Conservation (phyloP, 2,797 vertebrate species). For the Thunnus albacares region DNA sequence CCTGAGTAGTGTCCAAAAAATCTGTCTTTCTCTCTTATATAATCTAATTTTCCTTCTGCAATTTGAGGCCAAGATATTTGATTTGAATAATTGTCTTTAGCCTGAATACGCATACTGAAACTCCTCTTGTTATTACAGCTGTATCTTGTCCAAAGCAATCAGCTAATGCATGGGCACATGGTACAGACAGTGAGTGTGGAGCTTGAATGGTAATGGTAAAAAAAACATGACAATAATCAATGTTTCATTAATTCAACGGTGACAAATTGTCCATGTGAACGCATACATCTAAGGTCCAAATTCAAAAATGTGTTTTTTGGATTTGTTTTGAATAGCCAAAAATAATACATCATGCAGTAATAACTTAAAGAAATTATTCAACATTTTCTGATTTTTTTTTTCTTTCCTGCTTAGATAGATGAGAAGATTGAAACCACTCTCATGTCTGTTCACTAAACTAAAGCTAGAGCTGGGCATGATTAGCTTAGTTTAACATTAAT, state of each 20-base stretch:
- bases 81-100: conserved; percentile 11
- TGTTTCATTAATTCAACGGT: neutral
- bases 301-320: neutral
- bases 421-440: neutral
- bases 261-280: neutral
- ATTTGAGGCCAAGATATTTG: neutral
- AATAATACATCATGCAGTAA: neutral
- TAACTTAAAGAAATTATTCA: neutral
- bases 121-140: neutral
- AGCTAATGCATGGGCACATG: conserved; percentile 39
- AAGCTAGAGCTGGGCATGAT: neutral
- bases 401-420: neutral
- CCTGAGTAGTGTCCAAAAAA: neutral
- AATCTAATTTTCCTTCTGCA: conserved; percentile 11
- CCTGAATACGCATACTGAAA: neutral
- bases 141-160: conserved; percentile 37
- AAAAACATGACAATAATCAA: neutral
- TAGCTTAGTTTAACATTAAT: neutral
- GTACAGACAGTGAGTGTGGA: neutral
- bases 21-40: neutral
- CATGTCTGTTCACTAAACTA: neutral
- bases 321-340: neutral
- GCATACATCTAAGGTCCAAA: conserved; percentile 5
- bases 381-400: neutral
- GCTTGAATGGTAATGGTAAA: neutral